These are phyloP conservation scores for Crenichthys baileyi DNA, from an alignment of 2,797 vertebrate genomes.

Conservation along the genomic window DNA sequence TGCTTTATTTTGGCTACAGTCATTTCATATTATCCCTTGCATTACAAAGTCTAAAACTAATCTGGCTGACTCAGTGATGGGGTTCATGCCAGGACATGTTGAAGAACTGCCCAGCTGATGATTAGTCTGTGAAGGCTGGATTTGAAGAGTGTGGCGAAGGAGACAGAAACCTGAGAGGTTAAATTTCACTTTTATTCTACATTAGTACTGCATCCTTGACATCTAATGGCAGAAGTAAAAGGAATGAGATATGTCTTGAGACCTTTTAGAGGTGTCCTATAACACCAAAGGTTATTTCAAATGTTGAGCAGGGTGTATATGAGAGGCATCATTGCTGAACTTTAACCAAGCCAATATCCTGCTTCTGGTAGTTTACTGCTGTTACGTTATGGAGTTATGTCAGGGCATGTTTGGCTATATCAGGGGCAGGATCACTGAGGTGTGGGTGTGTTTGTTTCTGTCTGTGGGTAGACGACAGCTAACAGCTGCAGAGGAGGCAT, in stretches of 20 bases:
- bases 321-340: constrained; percentile 11
- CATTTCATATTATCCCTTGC: not conserved
- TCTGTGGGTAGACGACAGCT: not conserved
- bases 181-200: constrained; percentile 41
- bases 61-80: constrained; percentile 31
- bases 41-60: not conserved
- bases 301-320: not conserved
- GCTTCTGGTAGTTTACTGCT: constrained; percentile 14
- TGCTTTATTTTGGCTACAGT: constrained; percentile 13
- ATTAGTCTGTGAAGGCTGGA: constrained; percentile 22
- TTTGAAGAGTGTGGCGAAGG: constrained; percentile 23
- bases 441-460: constrained; percentile 15
- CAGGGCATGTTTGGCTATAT: constrained; percentile 49
- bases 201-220: not conserved
- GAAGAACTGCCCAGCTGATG: constrained; percentile 17
- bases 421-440: constrained; percentile 21
- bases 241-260: not conserved
- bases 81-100: constrained; percentile 57
- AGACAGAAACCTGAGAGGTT: constrained; percentile 28
- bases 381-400: constrained; percentile 27
- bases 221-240: not conserved
- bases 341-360: constrained; percentile 4
- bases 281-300: not conserved
- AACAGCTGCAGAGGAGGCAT: constrained; percentile 12
- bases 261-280: not conserved